Percentiles rank a stretch among this genome's conserved stretches.
Conservation (phyloP, 64 coral and sea anemone species). For the Stichodactyla helianthus region DNA sequence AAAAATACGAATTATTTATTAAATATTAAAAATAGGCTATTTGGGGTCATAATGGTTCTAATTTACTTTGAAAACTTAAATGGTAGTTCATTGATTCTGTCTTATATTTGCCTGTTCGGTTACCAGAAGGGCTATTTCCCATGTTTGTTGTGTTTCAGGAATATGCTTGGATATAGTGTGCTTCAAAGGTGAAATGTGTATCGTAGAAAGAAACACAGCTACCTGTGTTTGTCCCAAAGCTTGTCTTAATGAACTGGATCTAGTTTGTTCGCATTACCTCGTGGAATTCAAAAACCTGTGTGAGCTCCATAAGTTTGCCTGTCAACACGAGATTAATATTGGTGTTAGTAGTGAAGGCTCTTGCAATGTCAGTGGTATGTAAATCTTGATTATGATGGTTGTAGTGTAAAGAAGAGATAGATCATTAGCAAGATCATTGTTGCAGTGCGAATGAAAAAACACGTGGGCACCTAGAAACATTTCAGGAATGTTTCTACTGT, state of each 20-base stretch:
- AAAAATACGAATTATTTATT: no score
- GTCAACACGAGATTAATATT: slow-evolving; percentile 43
- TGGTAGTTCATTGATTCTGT: no score
- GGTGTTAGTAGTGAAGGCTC: slow-evolving; percentile 26
- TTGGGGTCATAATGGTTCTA: no score
- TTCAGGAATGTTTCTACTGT: no score
- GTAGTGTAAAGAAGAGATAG: no score
- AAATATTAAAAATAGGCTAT: no score
- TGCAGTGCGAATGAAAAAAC: no score
- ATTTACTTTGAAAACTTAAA: no score
- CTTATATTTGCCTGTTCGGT: no score
- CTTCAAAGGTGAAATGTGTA: slow-evolving; percentile 48
- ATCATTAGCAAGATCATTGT: no score
- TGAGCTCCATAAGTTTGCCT: slow-evolving; percentile 67
- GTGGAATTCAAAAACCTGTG: slow-evolving; percentile 59
- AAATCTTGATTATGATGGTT: neutral
- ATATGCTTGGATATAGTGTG: slow-evolving; percentile 24
- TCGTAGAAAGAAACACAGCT: slow-evolving; percentile 1
- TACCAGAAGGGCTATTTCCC: no score
- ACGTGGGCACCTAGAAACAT: no score
- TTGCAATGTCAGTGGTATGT: slow-evolving; percentile 30
- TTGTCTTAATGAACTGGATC: slow-evolving; percentile 25
- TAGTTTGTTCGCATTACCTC: slow-evolving; percentile 43
- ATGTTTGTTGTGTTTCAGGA: neutral
- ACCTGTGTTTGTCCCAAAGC: slow-evolving; percentile 48